Percentiles rank a stretch among this genome's conserved stretches.
Conservation (phyloP, 2,113 vertebrate genomes). For the Phoxinus phoxinus region DNA sequence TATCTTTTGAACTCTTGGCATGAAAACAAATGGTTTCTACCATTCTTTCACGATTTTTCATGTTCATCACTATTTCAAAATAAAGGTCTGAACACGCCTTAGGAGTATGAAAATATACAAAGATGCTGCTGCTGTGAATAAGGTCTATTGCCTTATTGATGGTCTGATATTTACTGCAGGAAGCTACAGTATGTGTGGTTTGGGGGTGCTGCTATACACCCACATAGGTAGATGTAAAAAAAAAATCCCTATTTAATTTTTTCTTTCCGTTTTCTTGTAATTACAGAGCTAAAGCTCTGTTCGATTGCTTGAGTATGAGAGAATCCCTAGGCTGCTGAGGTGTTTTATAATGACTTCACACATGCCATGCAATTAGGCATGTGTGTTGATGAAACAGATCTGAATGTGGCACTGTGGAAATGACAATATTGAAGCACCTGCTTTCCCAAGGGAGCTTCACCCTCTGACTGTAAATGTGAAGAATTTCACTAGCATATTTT, state of each 20-base stretch:
- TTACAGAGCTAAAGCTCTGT: slow-evolving; percentile 48
- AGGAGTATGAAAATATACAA: too few relatives aligned
- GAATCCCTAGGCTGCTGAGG: slow-evolving; percentile 14
- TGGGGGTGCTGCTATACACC: not conserved
- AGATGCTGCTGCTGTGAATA: too few relatives aligned
- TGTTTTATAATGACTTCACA: slow-evolving; percentile 49
- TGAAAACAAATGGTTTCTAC: too few relatives aligned
- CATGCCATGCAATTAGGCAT: slow-evolving; percentile 57
- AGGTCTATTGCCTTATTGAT: slow-evolving; percentile 18
- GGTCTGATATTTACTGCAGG: slow-evolving; percentile 30
- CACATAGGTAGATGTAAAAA: slow-evolving; percentile 22
- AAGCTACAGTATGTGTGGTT: slow-evolving; percentile 18
- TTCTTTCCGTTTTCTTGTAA: slow-evolving; percentile 38
- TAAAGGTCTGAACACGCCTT: too few relatives aligned
- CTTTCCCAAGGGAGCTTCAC: slow-evolving; percentile 26
- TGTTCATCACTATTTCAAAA: too few relatives aligned
- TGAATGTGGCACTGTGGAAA: slow-evolving; percentile 33
- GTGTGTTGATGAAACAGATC: slow-evolving; percentile 61
- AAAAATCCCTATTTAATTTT: not conserved
- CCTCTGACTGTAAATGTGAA: not conserved
- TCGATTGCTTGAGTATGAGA: slow-evolving; percentile 7
- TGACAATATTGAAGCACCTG: slow-evolving; percentile 40
- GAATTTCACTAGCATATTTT: not conserved
- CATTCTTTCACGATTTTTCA: too few relatives aligned
- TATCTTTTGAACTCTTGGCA: too few relatives aligned